Conservation (phyloP, 2,113 vertebrate genomes). For the Gobio gobio region DNA sequence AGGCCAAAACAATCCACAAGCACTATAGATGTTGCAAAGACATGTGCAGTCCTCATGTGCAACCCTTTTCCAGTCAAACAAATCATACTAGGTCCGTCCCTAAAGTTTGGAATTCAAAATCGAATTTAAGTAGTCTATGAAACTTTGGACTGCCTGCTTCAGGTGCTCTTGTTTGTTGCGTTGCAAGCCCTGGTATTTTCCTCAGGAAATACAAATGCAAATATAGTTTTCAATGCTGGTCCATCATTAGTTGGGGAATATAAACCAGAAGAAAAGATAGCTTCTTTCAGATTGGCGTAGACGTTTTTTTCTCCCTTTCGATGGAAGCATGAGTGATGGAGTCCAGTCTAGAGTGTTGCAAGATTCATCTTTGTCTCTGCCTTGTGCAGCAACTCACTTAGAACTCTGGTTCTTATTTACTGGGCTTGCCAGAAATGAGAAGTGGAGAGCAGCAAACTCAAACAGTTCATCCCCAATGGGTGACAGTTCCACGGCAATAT, state of each 20-base stretch:
- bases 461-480: background rate
- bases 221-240: background rate
- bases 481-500: conserved; percentile 25
- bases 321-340: conserved; percentile 16
- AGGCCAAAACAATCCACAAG: too few species aligned
- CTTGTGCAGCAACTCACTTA: conserved; percentile 19
- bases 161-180: background rate
- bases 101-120: background rate
- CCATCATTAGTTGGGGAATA: background rate
- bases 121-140: background rate
- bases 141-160: background rate
- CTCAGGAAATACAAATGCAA: background rate
- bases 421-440: conserved; percentile 35
- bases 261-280: background rate
- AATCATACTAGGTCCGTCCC: background rate
- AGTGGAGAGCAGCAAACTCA: conserved; percentile 11
- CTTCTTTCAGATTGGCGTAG: background rate
- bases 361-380: conserved; percentile 38
- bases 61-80: too few species aligned
- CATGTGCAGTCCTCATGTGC: too few species aligned
- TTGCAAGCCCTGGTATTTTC: background rate
- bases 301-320: background rate
- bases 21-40: too few species aligned
- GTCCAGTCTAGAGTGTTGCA: conserved; percentile 21
- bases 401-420: conserved; percentile 38